These are phyloP conservation scores for Ephialtes manifestator DNA, from an alignment of 2,888 invertebrate genomes.

Conservation along the genomic window DNA sequence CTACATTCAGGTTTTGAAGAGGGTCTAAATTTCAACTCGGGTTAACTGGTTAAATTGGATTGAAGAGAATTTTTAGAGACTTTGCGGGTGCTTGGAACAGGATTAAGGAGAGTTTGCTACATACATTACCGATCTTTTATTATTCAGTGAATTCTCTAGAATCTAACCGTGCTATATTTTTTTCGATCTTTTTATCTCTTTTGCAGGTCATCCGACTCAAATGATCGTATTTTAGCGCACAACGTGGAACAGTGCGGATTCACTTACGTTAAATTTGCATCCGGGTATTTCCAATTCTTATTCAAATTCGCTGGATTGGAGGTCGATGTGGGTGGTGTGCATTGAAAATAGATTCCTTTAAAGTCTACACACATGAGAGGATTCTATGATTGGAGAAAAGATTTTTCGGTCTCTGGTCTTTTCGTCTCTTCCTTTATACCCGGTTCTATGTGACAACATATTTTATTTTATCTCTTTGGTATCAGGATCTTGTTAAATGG, in stretches of 20 bases:
- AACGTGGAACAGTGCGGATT: not conserved
- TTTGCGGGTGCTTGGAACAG: not conserved
- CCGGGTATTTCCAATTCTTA: slow-evolving; percentile 31
- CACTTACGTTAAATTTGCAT: slow-evolving; percentile 25
- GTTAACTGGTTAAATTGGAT: not conserved
- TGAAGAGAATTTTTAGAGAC: not conserved
- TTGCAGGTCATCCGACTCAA: slow-evolving; percentile 8
- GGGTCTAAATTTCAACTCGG: too few species aligned
- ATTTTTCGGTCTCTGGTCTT: not conserved
- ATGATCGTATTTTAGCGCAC: slow-evolving; percentile 5
- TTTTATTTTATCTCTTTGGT: not conserved
- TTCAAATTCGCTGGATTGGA: slow-evolving; percentile 19
- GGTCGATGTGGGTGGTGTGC: slow-evolving; percentile 29
- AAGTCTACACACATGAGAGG: slow-evolving; percentile 15
- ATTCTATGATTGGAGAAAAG: slow-evolving; percentile 23
- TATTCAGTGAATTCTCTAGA: not conserved
- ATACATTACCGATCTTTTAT: not conserved
- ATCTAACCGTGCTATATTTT: too few species aligned
- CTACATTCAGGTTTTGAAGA: too few species aligned
- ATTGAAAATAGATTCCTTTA: slow-evolving; percentile 17
- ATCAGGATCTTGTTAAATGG: not conserved
- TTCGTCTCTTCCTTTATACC: not conserved
- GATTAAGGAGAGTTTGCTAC: not conserved
- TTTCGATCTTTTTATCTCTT: not conserved
- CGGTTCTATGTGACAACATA: not conserved